A percentile compares a stretch with the other conserved stretches of the same genome.
phyloP scores from a whole-genome alignment of 2,113 vertebrate genomes.

The Anolis carolinensis region DNA sequence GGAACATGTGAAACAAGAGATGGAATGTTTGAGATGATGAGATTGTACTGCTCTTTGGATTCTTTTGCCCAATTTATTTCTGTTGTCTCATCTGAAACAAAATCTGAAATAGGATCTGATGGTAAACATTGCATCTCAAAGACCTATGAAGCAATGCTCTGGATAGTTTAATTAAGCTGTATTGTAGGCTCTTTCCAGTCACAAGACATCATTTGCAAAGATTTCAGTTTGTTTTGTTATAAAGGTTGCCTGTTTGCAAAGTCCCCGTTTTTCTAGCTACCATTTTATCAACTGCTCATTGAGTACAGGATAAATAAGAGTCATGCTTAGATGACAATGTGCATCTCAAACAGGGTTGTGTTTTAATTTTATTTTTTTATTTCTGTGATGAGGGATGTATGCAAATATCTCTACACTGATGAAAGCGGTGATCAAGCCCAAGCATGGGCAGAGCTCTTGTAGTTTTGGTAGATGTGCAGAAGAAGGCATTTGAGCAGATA shows the following conservation, averaged over 20 bases:
- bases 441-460: background rate
- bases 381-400: background rate
- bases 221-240: constrained; percentile 54
- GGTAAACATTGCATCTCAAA: constrained; percentile 64
- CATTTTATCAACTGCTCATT: constrained; percentile 50
- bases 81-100: constrained; percentile 44
- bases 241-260: constrained; percentile 61
- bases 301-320: constrained; percentile 31
- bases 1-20: constrained; percentile 49
- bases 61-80: constrained; percentile 26
- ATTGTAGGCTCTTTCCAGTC: constrained; percentile 58
- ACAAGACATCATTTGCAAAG: constrained; percentile 60
- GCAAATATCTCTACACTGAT: background rate
- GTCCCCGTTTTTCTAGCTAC: constrained; percentile 58
- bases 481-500: no score
- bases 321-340: constrained; percentile 36
- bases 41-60: constrained; percentile 40
- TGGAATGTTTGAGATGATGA: constrained; percentile 40
- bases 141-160: constrained; percentile 65
- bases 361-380: background rate
- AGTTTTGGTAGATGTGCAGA: background rate
- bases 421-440: background rate
- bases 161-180: constrained; percentile 44
- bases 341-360: background rate
- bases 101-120: constrained; percentile 46